Evolutionary conservation across 2,888 invertebrate genomes (phyloP).

Genomic region (Andricus curvator): DNA sequence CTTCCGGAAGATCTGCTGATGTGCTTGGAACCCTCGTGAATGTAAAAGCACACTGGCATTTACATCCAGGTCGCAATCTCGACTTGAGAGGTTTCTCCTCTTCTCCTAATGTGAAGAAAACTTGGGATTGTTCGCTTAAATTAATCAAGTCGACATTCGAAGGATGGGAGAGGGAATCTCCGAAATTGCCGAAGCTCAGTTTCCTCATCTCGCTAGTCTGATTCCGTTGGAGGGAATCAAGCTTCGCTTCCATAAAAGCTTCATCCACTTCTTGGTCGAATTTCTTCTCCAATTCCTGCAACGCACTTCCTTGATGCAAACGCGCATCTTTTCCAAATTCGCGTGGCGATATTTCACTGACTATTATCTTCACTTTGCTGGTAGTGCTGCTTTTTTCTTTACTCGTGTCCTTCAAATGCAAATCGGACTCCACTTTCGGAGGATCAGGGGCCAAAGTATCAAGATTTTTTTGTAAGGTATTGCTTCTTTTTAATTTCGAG

Average conservation of each 20-base stretch:
- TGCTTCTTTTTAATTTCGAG: constrained; percentile 64
- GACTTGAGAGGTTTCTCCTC: constrained; percentile 64
- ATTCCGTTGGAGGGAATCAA: constrained; percentile 49
- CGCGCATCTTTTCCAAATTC: constrained; percentile 39
- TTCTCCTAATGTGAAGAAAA: constrained; percentile 72
- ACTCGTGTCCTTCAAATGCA: constrained; percentile 41
- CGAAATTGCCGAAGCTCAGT: constrained; percentile 49
- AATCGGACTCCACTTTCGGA: constrained; percentile 42
- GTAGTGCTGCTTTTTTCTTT: constrained; percentile 53
- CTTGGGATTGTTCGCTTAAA: constrained; percentile 62
- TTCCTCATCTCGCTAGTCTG: constrained; percentile 51
- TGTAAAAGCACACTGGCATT: constrained; percentile 69
- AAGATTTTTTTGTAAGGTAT: constrained; percentile 66
- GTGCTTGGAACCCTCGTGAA: constrained; percentile 73
- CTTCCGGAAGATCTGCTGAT: constrained; percentile 72
- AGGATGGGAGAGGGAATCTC: constrained; percentile 51
- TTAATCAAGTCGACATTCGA: constrained; percentile 53
- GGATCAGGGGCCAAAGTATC: constrained; percentile 54
- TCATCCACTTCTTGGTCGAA: constrained; percentile 57
- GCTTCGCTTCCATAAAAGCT: constrained; percentile 54
- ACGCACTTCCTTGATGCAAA: constrained; percentile 45
- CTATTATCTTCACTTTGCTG: constrained; percentile 70
- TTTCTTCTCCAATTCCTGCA: constrained; percentile 58
- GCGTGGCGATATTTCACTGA: constrained; percentile 63
- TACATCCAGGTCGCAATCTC: constrained; percentile 47